Base-by-base conservation (phyloP, 2,888 invertebrate genomes). In the Micoletzkya japonica region DNA sequence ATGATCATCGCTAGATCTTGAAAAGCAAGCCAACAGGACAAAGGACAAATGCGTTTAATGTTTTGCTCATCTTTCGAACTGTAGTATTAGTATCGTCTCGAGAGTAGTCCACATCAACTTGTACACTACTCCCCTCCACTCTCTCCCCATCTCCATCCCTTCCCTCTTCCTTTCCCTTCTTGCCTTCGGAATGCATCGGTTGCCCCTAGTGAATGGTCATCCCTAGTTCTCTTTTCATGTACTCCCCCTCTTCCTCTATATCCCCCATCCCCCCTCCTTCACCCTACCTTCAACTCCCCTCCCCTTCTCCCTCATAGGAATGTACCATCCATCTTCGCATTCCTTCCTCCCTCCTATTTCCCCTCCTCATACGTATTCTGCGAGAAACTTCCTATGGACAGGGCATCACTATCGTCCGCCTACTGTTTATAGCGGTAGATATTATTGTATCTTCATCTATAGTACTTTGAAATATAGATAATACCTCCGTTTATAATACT, bases 381-480 rank as follows among this genome's bases (percentile, higher is more conserved):
- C 52, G 4, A 14, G 56, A 7, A 52, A 66, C 28, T 66, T 66
- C 32, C 66, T 66, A 26, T 66, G 66, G 66, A 66, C 4, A 10
- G 10, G 26, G 1, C 32, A 17, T 28, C 32, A 32, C n/a, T 30
- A 37, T 4, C 10, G 59, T 28, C 39, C 26, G 6, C n/a, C 34
- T 2, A 34, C 59, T 24, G 59, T 39, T 26, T 59, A 39, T 37
- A 39, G 59, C 17, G 37, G 59, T 59, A 28, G 34, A 28, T 36
- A 56, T 6, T 20, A 20, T n/a, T 50, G 17, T n/a, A n/a, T n/a
- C n/a, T n/a, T n/a, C n/a, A n/a, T n/a, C n/a, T n/a, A n/a, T n/a
- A n/a, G n/a, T n/a, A n/a, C n/a, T n/a, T n/a, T n/a, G n/a, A n/a
- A n/a, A n/a, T n/a, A n/a, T n/a, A n/a, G n/a, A n/a, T n/a, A n/a